phyloP scores from a whole-genome alignment of 2,113 vertebrate species.

The Paratilapia polleni region DNA sequence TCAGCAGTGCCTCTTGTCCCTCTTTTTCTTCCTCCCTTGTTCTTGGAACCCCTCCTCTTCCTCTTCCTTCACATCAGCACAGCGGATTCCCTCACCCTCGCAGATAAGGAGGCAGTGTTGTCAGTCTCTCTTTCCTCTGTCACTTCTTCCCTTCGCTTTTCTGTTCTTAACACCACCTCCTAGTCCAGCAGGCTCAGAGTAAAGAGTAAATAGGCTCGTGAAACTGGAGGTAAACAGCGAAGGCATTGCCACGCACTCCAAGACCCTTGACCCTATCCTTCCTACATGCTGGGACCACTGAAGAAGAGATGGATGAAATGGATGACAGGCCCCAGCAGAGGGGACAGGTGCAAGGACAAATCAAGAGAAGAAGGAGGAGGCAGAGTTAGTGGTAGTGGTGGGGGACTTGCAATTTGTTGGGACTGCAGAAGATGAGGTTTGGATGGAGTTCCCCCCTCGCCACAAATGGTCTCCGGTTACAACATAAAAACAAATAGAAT shows the following conservation, averaged over 20 bases:
- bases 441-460: constrained; percentile 52
- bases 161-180: neutral
- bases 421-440: constrained; percentile 62
- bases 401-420: constrained; percentile 50
- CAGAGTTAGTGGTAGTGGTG: neutral
- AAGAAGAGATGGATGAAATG: constrained; percentile 59
- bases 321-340: constrained; percentile 51
- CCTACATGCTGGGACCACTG: constrained; percentile 3
- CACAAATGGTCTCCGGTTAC: constrained; percentile 28
- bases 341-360: constrained; percentile 49
- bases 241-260: neutral
- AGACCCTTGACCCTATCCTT: constrained; percentile 34
- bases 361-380: neutral
- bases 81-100: constrained; percentile 69
- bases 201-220: constrained; percentile 40
- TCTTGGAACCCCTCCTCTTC: constrained; percentile 19
- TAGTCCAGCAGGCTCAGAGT: constrained; percentile 21
- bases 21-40: constrained; percentile 38
- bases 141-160: neutral
- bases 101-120: constrained; percentile 37
- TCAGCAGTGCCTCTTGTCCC: constrained; percentile 75
- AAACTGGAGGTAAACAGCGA: neutral
- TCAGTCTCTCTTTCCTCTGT: constrained; percentile 9
- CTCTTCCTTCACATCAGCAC: constrained; percentile 59
- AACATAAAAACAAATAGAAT: constrained; percentile 73